Evolutionary conservation across 2,888 invertebrate genomes (phyloP).

Genomic region (Drosophila anomalata): DNA sequence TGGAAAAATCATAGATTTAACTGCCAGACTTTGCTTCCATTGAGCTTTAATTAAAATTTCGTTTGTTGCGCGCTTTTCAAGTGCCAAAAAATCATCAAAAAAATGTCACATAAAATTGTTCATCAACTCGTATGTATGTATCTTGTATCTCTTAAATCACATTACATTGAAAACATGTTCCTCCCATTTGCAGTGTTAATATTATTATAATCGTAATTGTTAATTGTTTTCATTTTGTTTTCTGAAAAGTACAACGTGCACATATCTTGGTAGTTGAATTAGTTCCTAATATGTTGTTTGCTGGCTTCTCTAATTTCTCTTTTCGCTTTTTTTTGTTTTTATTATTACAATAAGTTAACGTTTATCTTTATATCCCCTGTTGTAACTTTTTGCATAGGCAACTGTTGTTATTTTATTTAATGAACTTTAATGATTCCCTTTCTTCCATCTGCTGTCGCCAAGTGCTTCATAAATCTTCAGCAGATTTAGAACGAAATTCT

Average conservation of each 20-base stretch:
- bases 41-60: slow-evolving; percentile 45
- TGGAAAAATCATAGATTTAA: slow-evolving; percentile 51
- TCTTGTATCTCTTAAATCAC: slow-evolving; percentile 66
- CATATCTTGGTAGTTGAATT: slow-evolving; percentile 63
- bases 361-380: slow-evolving; percentile 44
- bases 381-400: slow-evolving; percentile 67
- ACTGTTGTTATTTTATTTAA: slow-evolving; percentile 43
- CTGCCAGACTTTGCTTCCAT: slow-evolving; percentile 37
- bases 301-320: slow-evolving; percentile 48
- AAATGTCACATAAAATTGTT: slow-evolving; percentile 70
- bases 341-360: slow-evolving; percentile 71
- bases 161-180: slow-evolving; percentile 71
- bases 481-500: slow-evolving; percentile 54
- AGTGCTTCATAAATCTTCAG: slow-evolving; percentile 31
- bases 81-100: slow-evolving; percentile 65
- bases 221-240: slow-evolving; percentile 45
- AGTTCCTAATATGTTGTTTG: slow-evolving; percentile 43
- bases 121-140: slow-evolving; percentile 33
- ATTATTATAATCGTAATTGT: slow-evolving; percentile 41
- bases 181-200: slow-evolving; percentile 27
- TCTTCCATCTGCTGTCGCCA: slow-evolving; percentile 6
- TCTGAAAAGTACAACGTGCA: slow-evolving; percentile 76
- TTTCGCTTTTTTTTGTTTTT: slow-evolving; percentile 45
- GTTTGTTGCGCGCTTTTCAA: slow-evolving; percentile 54
- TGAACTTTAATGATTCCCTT: slow-evolving; percentile 49